Conservation (phyloP, 2,888 invertebrate genomes). For the Drosophila mettleri region DNA sequence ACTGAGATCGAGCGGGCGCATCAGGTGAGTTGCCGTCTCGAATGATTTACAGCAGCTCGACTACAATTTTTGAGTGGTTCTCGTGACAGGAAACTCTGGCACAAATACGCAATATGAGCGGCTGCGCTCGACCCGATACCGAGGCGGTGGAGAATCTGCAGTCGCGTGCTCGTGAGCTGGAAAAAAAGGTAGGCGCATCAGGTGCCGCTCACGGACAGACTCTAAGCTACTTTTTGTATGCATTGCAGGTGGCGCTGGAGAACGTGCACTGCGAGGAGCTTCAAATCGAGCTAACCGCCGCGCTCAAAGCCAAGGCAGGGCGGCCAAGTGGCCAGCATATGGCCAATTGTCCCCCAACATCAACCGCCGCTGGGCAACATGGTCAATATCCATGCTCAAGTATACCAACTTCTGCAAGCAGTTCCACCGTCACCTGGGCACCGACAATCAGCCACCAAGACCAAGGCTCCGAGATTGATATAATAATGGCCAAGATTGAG, state of each 20-base stretch:
- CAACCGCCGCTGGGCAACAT: constrained; percentile 53
- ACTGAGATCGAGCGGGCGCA: constrained; percentile 92
- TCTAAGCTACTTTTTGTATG: neutral
- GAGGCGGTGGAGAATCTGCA: constrained; percentile 90
- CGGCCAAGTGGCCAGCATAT: constrained; percentile 76
- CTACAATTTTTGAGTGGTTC: neutral
- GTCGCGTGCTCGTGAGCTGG: constrained; percentile 94
- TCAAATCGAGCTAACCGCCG: constrained; percentile 92
- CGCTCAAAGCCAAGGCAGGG: constrained; percentile 87
- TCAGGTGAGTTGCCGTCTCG: constrained; percentile 82
- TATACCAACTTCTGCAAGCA: constrained; percentile 76
- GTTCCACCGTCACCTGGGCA: constrained; percentile 85
- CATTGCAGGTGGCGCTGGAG: constrained; percentile 87
- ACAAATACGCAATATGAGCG: constrained; percentile 87
- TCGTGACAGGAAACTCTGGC: constrained; percentile 88
- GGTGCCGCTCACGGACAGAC: neutral
- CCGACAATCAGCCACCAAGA: constrained; percentile 86
- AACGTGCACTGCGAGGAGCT: constrained; percentile 94
- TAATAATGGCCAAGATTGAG: constrained; percentile 97
- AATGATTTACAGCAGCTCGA: neutral
- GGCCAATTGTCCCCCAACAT: constrained; percentile 11
- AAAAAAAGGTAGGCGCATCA: constrained; percentile 90
- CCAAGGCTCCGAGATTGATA: constrained; percentile 92
- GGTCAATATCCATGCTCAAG: constrained; percentile 77
- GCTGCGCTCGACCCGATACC: constrained; percentile 87